Base-by-base conservation (phyloP, 2,797 vertebrate genomes). In the Alosa sapidissima region DNA sequence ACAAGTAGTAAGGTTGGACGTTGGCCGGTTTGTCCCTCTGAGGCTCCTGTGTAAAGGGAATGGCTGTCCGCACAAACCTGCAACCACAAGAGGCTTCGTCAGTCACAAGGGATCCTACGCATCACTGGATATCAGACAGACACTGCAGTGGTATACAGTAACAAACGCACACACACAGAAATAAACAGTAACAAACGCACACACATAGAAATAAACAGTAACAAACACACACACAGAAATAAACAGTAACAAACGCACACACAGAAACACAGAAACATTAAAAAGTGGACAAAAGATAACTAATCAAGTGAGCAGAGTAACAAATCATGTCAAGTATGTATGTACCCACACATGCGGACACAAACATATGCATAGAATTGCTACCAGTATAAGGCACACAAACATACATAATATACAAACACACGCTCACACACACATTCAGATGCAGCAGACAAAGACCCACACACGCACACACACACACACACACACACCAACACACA, bases 21-120 rank as follows among this genome's bases (percentile, higher is more conserved):
- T 99, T 99, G 91, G 98, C 98, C 55, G 98, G 98, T 87, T 99
- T 99, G 92, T 99, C 98, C 91, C 98, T 93, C 90, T 99, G 98
- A 51, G 98, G 98, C 88, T 99, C 98, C 93, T 99, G 98, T 0
- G 98, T 99, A 92, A 99, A 99, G 0, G 98, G 98, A 91, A 99
- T 99, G 3, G 98, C 98, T 87, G 98, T 99, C 86, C 98, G 97
- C 88, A 99, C 98, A 93, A 99, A 99, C 86, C 52, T 92, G 91
- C 47, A 83, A 36, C 6, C 6, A 13, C 2, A 5, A 19, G 3
- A 65, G 21, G 51, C 11, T 36, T 2, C 47, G 54, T 52, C 16
- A 82, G 21, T 9, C 11, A 47, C 41, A 65, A 65, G 2, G 24
- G 6, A 3, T 8, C 10, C n/a, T 62, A n/a, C 21, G 16, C 19